phyloP scores from a whole-genome alignment of 2,888 invertebrate species.

The Metopia argyrocephala region DNA sequence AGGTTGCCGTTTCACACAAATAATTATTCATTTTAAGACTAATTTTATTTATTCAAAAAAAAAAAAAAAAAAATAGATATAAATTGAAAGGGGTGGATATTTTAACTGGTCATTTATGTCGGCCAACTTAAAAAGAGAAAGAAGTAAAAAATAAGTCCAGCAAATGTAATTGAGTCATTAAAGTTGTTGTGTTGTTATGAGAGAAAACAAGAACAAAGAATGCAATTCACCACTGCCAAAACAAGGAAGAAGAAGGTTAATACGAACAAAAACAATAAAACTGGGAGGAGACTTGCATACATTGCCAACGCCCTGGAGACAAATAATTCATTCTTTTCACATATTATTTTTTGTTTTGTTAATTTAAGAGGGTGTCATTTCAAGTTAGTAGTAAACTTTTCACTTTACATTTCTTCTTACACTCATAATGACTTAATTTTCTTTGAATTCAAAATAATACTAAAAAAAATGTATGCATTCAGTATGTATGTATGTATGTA shows the following conservation, averaged over 20 bases:
- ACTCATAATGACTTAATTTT: slow-evolving; percentile 51
- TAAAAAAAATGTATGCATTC: slow-evolving; percentile 65
- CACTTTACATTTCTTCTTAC: slow-evolving; percentile 29
- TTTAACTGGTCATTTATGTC: slow-evolving; percentile 3
- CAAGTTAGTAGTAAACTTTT: slow-evolving; percentile 39
- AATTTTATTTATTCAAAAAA: neutral
- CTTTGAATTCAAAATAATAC: slow-evolving; percentile 70
- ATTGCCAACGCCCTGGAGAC: slow-evolving; percentile 61
- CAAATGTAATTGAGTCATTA: slow-evolving; percentile 62
- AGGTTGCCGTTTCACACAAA: too few species aligned
- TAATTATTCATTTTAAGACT: too few species aligned
- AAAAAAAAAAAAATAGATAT: neutral
- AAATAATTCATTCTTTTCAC: slow-evolving; percentile 54
- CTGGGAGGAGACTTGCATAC: slow-evolving; percentile 49
- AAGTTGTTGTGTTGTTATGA: slow-evolving; percentile 39
- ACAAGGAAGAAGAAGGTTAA: slow-evolving; percentile 27
- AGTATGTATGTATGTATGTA: neutral
- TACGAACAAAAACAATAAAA: slow-evolving; percentile 47
- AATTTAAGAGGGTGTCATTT: slow-evolving; percentile 56
- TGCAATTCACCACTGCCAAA: neutral
- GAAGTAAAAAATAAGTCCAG: slow-evolving; percentile 40
- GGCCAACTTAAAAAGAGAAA: slow-evolving; percentile 11
- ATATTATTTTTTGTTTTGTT: too few species aligned
- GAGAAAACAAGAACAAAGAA: slow-evolving; percentile 1
- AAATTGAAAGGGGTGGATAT: neutral